Evolutionary conservation across 2,888 invertebrate species (phyloP).

Genomic region (Trimorus sp.): DNA sequence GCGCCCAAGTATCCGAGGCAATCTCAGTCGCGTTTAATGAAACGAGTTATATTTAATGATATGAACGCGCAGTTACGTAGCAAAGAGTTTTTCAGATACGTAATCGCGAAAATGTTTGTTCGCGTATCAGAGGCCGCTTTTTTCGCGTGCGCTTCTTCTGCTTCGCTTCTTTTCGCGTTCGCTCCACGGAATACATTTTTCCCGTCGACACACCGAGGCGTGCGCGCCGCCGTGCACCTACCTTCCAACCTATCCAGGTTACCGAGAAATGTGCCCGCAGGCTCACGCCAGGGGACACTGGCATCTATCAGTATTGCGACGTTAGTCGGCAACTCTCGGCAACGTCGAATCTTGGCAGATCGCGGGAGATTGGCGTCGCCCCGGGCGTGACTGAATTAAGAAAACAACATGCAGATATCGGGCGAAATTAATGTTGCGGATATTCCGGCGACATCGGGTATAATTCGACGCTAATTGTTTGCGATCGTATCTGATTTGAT

Average conservation of each 20-base stretch:
- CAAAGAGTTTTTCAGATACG: conserved; percentile 60
- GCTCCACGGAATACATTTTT: conserved; percentile 60
- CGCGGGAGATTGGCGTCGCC: conserved; percentile 64
- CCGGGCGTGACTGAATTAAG: conserved; percentile 60
- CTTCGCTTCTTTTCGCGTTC: conserved; percentile 38
- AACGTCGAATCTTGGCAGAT: conserved; percentile 64
- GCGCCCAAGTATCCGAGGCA: conserved; percentile 14
- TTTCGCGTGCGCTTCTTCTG: conserved; percentile 28
- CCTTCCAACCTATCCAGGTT: conserved; percentile 60
- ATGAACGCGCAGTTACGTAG: conserved; percentile 63
- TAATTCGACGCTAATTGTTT: conserved; percentile 51
- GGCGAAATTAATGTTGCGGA: conserved; percentile 57
- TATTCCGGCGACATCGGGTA: conserved; percentile 58
- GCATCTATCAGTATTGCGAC: conserved; percentile 76
- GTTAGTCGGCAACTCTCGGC: conserved; percentile 51
- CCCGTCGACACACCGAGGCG: conserved; percentile 58
- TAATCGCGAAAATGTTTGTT: conserved; percentile 66
- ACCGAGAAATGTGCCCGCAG: conserved; percentile 63
- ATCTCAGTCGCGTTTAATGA: conserved; percentile 63
- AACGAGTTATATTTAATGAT: conserved; percentile 66
- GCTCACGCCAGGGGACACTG: conserved; percentile 57
- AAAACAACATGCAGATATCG: conserved; percentile 63
- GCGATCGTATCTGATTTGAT: conserved; percentile 26
- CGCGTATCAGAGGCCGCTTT: conserved; percentile 55
- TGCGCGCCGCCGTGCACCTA: conserved; percentile 51